Base-by-base conservation (phyloP, 1,140 invertebrate species). In the Neocloeon triangulifer region DNA sequence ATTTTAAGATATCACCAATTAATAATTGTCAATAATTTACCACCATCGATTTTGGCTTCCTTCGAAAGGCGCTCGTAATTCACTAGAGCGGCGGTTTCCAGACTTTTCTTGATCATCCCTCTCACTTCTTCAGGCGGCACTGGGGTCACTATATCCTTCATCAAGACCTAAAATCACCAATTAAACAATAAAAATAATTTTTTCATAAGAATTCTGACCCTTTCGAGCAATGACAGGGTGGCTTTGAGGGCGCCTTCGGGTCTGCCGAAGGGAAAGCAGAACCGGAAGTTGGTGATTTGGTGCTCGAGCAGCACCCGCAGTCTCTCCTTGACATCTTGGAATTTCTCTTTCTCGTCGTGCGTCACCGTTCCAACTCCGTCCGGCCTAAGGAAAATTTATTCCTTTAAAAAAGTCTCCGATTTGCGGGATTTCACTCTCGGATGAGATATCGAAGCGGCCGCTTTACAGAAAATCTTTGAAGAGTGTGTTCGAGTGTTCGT, bases 271-370 rank as follows among this genome's bases (percentile, higher is more conserved):
- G 94, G 94, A 61, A 97, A 98, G 52, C 86, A 88, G 50, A 84
- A 96, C 58, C 86, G 79, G 59, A 98, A 98, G 64, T 98, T 94
- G 3, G 94, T 98, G 36, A 99, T 95, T 66, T 99, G 94, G 55
- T 92, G 78, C 56, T 98, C 92, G 26, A 99, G 58, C 33, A 97
- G 59, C 41, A 85, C 71, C 46, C 82, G 68, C 32, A 99, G 59
- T 29, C 91, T 62, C 46, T 97, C 91, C 53, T 96, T 97, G 35
- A 98, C 84, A 50, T 94, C 85, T 35, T 88, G 78, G 58, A 97
- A 99, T 48, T 89, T 89, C 45, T 96, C 89, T 50, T 92, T 95
- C 51, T 99, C 95, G 50, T 92, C 88, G 45, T 86, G 71, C 4
- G 86, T 86, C 36, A 99, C 92, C 42, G 92, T 97, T 37, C 91